Evolutionary conservation across 2,797 vertebrate genomes (phyloP).

Genomic region (Carcharodon carcharias): DNA sequence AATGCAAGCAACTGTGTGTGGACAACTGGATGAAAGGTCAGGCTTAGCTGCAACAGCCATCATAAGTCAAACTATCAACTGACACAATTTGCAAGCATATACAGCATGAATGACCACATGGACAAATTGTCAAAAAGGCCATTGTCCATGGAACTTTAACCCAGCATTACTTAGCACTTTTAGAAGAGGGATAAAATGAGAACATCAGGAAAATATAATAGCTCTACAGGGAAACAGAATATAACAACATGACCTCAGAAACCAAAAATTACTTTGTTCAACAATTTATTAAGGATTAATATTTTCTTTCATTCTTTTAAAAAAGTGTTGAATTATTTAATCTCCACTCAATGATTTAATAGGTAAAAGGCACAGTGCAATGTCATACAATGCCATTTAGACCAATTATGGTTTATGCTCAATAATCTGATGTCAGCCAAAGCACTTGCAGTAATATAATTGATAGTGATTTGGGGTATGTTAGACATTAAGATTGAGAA

Average conservation of each 20-base stretch:
- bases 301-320: neutral
- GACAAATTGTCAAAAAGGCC: neutral
- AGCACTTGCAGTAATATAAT: neutral
- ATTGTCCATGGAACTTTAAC: neutral
- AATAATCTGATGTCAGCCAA: neutral
- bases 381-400: neutral
- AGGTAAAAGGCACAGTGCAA: neutral
- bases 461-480: neutral
- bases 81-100: neutral
- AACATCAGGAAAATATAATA: neutral
- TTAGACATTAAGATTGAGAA: neutral
- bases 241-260: neutral
- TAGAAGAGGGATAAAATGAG: neutral
- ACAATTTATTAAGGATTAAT: neutral
- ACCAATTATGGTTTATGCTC: neutral
- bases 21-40: neutral
- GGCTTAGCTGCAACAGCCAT: neutral
- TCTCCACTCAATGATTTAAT: neutral
- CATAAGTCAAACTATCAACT: neutral
- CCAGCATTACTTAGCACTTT: neutral
- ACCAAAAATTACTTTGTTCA: neutral
- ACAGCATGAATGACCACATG: no score
- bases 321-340: neutral
- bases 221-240: neutral
- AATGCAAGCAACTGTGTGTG: neutral